These are phyloP conservation scores for Tachycineta bicolor DNA, from an alignment of 2,113 vertebrate genomes.

Conservation along the genomic window DNA sequence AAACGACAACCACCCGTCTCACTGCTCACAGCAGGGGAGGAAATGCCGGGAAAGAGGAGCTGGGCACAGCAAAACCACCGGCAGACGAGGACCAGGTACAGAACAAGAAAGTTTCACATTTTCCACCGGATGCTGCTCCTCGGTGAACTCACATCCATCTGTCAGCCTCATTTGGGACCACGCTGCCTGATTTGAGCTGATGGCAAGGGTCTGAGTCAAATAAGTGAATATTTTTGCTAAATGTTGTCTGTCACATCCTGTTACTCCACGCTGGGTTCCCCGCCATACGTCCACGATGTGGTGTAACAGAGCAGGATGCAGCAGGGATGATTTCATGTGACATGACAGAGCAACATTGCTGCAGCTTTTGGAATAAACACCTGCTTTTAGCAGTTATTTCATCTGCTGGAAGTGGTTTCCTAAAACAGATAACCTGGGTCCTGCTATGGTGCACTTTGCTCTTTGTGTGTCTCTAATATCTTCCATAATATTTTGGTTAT, in stretches of 20 bases:
- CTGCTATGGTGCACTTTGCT: neutral
- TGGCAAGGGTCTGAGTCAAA: conserved; percentile 26
- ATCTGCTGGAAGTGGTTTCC: neutral
- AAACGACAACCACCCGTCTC: neutral
- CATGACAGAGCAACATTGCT: neutral
- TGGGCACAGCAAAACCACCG: neutral
- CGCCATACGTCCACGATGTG: neutral
- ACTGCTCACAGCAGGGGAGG: neutral
- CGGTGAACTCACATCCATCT: neutral
- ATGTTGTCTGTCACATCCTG: conserved; percentile 63
- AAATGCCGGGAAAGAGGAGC: neutral
- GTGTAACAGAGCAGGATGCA: neutral
- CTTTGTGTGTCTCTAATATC: neutral
- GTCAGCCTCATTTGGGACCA: conserved; percentile 5
- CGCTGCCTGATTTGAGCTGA: conserved; percentile 27
- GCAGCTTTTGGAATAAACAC: neutral
- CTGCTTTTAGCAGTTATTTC: conserved; percentile 8
- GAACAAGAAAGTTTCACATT: neutral
- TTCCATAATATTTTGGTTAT: rapidly evolving
- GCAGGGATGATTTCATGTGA: neutral
- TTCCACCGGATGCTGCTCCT: neutral
- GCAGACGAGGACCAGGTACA: neutral
- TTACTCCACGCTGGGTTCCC: neutral
- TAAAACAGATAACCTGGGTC: neutral
- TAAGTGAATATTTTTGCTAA: conserved; percentile 48